phyloP scores from a whole-genome alignment of 2,888 invertebrate genomes.

The Scaptomyza flava region DNA sequence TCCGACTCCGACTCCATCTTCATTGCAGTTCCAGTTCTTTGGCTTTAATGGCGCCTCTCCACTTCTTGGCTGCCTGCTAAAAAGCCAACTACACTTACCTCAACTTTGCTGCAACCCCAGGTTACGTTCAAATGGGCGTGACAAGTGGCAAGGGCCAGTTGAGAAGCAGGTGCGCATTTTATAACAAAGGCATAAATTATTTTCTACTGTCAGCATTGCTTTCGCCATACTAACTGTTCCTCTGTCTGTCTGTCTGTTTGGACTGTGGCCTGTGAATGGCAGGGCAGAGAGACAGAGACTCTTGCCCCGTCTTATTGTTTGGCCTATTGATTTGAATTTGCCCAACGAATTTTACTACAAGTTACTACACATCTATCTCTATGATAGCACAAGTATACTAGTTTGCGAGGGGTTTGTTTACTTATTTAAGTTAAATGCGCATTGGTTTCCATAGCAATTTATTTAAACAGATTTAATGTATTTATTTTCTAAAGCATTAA shows the following conservation, averaged over 20 bases:
- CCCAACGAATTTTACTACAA: slow-evolving; percentile 64
- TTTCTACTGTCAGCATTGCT: slow-evolving; percentile 80
- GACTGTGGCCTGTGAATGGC: slow-evolving; percentile 1
- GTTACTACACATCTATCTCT: slow-evolving; percentile 35
- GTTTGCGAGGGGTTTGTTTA: slow-evolving; percentile 34
- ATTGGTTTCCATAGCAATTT: slow-evolving; percentile 43
- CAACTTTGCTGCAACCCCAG: slow-evolving; percentile 41
- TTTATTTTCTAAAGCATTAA: slow-evolving; percentile 8
- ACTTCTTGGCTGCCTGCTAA: slow-evolving; percentile 51
- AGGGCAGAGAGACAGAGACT: background rate
- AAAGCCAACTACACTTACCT: slow-evolving; percentile 57
- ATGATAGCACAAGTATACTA: too few species aligned
- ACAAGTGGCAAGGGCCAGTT: slow-evolving; percentile 44
- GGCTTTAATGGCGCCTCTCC: slow-evolving; percentile 62
- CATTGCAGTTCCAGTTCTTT: slow-evolving; percentile 58
- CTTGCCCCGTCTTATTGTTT: slow-evolving; percentile 64
- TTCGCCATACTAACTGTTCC: slow-evolving; percentile 29
- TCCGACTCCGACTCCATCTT: slow-evolving; percentile 16
- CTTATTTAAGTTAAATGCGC: slow-evolving; percentile 44
- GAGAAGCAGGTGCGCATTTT: slow-evolving; percentile 67
- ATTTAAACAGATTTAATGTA: slow-evolving; percentile 33
- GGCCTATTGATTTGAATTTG: slow-evolving; percentile 76
- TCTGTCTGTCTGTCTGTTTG: background rate
- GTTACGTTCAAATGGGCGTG: slow-evolving; percentile 38
- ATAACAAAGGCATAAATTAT: slow-evolving; percentile 81